Base-by-base conservation (phyloP, 2,888 invertebrate species). In the Drosophila barbarae region DNA sequence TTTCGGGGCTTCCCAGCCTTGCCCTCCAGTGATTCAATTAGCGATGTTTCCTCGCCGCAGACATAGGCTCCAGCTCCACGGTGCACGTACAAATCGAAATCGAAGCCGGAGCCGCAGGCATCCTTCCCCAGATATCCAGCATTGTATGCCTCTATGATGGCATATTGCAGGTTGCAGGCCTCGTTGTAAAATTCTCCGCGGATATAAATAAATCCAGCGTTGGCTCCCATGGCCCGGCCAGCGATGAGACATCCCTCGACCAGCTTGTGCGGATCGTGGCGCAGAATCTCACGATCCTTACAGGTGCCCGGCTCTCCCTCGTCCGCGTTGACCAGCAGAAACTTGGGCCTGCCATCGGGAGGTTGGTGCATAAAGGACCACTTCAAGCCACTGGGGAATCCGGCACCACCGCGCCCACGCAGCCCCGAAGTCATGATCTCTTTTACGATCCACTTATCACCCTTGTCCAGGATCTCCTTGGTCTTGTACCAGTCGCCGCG, bases 301-400 rank as follows among this genome's bases (percentile, higher is more conserved):
- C 99, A 98, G 0, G 99, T 99, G 0, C 99, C 99, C 0, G 99
- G 99, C 88, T 99, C 99, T 13, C 99, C 99, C 90, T 99, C 99
- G 87, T 99, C 99, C 55, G 98, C 99, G 88, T 99, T 99, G 0
- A 99, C 96, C 3, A 99, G 98, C 35, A 99, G 91, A 90, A 98
- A 99, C 87, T 97, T 98, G 0, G 98, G 99, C 58, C 98, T 93
- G 12, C 97, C 97, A 89, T 97, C 98, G 0, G 93, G 92, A 0
- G 99, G 98, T 88, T 97, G 98, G 88, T 96, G 97, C 99, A 99
- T 99, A 90, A 99, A 99, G 9, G 98, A 97, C 98, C 99, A 99
- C 89, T 99, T 99, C 95, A 99, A 96, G 12, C 99, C 99, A 2
- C 98, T 94, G 0, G 99, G 99, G 88, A 99, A 99, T 61, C 99